Base-by-base conservation (phyloP, 2,888 invertebrate genomes). In the Cephalotes varians region DNA sequence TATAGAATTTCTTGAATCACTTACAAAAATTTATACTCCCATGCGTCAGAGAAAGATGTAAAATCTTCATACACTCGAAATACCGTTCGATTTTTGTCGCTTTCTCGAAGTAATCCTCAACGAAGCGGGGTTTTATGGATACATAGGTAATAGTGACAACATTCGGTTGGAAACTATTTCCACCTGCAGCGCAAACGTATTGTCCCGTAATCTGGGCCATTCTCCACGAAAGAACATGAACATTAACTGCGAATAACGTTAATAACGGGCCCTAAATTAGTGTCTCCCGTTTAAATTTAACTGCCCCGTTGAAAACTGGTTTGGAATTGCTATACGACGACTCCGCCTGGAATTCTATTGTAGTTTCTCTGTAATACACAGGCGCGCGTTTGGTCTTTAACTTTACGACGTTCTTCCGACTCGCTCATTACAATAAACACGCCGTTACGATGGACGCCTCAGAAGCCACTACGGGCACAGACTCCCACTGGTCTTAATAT, bases 361-460 rank as follows among this genome's bases (percentile, higher is more conserved):
- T 84, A 82, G 84, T 84, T 85, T 74, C 84, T 31, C 67, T 82
- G 85, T 86, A 83, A 83, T 84, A 79, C 84, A 82, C 82, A 76
- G 47, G 18, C 62, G 44, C 31, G 62, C 81, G 18, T 73, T 62
- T 64, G 81, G 87, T 86, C 88, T 87, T 88, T 87, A 88, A 88
- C 87, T 88, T 88, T 87, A 88, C 87, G 84, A 83, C 84, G 86
- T 88, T 82, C 87, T 86, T 87, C 85, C 83, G 77, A 79, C 79
- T 79, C 84, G 82, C 84, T 88, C 87, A 87, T 88, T 87, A 89
- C 88, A 88, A 89, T 89, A 89, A 89, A 89, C 88, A 88, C 86
- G 85, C 87, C 84, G 81, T 88, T 85, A 81, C 85, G 84, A 86
- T 82, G 87, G 84, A 86, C 86, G 84, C 88, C 87, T 83, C 84